These are phyloP conservation scores for Xestia c-nigrum DNA, from an alignment of 2,888 invertebrate species.

Conservation along the genomic window DNA sequence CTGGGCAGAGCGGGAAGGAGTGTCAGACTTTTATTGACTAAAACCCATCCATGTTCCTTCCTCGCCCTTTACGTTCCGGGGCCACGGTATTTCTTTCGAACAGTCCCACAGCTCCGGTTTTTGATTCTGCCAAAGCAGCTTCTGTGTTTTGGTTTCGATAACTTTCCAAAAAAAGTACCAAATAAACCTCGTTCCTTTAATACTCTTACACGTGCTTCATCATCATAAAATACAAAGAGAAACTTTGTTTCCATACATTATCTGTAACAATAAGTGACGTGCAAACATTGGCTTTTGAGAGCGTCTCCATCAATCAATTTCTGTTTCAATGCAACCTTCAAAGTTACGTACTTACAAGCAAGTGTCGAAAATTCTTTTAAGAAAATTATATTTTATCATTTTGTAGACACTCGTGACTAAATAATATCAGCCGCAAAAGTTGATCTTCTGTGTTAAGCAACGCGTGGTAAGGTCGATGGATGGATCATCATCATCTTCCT, in stretches of 20 bases:
- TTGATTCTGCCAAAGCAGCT: not conserved
- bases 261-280: slow-evolving; percentile 55
- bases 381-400: slow-evolving; percentile 6
- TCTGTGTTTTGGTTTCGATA: not conserved
- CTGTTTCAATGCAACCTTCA: slow-evolving; percentile 53
- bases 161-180: not conserved
- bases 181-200: slow-evolving; percentile 9
- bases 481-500: too few relatives aligned
- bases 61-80: too few relatives aligned
- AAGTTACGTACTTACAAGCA: slow-evolving; percentile 47
- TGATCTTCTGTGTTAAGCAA: not conserved
- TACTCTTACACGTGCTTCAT: slow-evolving; percentile 25
- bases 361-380: slow-evolving; percentile 19
- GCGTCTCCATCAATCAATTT: slow-evolving; percentile 62
- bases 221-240: slow-evolving; percentile 30
- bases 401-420: not conserved
- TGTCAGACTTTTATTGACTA: too few relatives aligned
- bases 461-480: not conserved
- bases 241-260: slow-evolving; percentile 57
- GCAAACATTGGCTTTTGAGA: slow-evolving; percentile 50
- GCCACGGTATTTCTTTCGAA: too few relatives aligned
- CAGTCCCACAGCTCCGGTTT: too few relatives aligned
- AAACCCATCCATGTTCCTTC: too few relatives aligned
- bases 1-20: too few relatives aligned
- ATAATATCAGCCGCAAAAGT: not conserved